A percentile compares a stretch with the other conserved stretches of the same genome.
These are phyloP conservation scores for Eulimnadia texana DNA, from an alignment of 1,140 invertebrate species.

Conservation along the genomic window DNA sequence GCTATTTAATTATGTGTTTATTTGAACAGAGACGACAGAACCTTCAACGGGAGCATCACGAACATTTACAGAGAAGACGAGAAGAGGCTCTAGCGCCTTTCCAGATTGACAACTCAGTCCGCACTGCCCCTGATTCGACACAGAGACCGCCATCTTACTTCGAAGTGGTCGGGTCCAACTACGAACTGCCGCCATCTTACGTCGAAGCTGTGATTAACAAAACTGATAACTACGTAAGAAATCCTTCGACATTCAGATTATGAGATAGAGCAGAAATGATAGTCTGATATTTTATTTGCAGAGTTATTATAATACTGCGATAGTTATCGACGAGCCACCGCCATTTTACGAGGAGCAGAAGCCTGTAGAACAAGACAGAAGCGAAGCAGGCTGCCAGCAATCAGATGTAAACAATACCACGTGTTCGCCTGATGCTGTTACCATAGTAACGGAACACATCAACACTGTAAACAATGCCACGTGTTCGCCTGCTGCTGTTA, in stretches of 20 bases:
- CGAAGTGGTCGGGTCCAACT: neutral
- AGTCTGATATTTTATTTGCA: neutral
- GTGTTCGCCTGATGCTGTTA: neutral
- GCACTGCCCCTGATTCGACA: neutral
- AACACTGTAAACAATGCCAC: neutral
- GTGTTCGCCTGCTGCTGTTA: neutral
- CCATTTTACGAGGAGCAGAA: neutral
- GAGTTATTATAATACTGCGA: neutral
- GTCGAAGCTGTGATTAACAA: neutral
- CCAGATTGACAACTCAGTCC: neutral
- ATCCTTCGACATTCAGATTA: neutral
- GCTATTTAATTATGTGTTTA: neutral
- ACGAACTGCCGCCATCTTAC: constrained; percentile 7
- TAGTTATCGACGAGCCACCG: neutral
- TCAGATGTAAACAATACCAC: neutral
- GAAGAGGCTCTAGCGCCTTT: neutral
- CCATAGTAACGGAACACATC: too few species aligned
- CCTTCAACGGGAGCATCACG: neutral
- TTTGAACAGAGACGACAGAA: neutral
- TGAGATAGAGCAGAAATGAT: neutral
- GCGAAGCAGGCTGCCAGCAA: neutral
- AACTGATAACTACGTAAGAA: neutral
- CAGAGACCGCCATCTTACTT: constrained; percentile 8
- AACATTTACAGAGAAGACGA: neutral
- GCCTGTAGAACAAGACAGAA: neutral